Evolutionary conservation across 2,113 vertebrate genomes (phyloP).

Genomic region (Lepidothrix coronata): DNA sequence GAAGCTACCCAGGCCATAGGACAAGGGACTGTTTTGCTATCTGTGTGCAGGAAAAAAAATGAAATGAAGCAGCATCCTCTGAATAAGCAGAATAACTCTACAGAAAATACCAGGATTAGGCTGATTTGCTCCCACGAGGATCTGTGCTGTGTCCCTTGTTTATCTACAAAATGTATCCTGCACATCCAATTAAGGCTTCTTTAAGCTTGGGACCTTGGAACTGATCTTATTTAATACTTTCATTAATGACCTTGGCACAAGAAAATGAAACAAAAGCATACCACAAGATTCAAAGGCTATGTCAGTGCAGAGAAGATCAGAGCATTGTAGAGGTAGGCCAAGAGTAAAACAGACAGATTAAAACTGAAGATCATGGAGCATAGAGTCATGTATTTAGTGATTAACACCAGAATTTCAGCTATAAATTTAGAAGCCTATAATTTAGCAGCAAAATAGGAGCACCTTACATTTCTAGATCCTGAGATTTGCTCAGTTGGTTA

Average conservation of each 20-base stretch:
- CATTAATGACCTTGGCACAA: constrained; percentile 3
- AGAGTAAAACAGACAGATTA: background rate
- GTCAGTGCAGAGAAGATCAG: background rate
- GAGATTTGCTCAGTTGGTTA: background rate
- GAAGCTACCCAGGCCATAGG: background rate
- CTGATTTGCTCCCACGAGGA: background rate
- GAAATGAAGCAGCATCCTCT: background rate
- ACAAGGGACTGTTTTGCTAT: background rate
- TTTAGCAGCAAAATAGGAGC: background rate
- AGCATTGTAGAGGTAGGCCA: background rate
- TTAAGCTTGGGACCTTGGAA: constrained; percentile 33
- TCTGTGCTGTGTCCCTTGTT: background rate
- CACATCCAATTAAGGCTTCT: constrained; percentile 18
- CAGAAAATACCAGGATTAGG: constrained; percentile 2
- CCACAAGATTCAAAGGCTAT: constrained; percentile 1
- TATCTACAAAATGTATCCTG: constrained; percentile 23
- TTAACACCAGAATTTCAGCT: background rate
- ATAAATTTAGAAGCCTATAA: background rate
- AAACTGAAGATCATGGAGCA: background rate
- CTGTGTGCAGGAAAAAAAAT: background rate
- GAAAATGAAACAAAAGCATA: constrained; percentile 17
- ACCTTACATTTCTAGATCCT: background rate
- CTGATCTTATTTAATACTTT: constrained; percentile 41
- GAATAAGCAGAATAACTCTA: background rate
- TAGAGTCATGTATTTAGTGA: background rate